Evolutionary conservation across 1,140 invertebrate species (phyloP), one percentile per base, ranked within the genome.

Genomic region (Pectinophora gossypiella): DNA sequence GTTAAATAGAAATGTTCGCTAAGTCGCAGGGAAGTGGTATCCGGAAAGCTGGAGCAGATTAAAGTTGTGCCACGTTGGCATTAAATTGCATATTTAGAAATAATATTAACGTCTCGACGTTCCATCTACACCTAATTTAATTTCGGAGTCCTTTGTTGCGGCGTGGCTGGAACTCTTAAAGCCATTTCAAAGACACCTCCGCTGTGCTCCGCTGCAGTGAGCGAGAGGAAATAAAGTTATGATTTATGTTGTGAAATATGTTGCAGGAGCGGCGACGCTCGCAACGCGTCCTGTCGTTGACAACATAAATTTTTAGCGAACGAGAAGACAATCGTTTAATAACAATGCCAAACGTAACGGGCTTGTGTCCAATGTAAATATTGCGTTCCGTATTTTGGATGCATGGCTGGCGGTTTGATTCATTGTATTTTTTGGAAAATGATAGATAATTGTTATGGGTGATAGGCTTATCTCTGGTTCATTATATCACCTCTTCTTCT

Each of bases 221-320:
- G 70, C 76, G 77, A 85, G 76, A 81, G 79, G 79, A 85, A 82
- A 85, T 83, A 82, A 80, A 83, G 74, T 83, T 83, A 80, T 85
- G 79, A 85, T 85, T 81, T 85, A 85, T 80, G 76, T 72, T 76
- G 68, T 73, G 76, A 81, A 82, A 84, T 81, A 80, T 80, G 76
- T 78, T 72, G 61, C 68, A 61, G 68, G 61, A 63, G 67, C 61
- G 60, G 59, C 58, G 59, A 49, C 57, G 59, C 60, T 65, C 58
- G 56, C 51, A 55, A 56, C 61, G 55, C 56, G 59, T 54, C 56
- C 51, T 75, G 68, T 64, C 67, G 54, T 61, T 71, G 59, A 59
- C 59, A 64, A 56, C 59, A 63, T 73, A 72, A 65, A 77, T 75
- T 66, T 56, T 36, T 53, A 57, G 21, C 49, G 61, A 64, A 63